These are phyloP conservation scores for Caenorhabditis sinica DNA, from an alignment of 2,888 invertebrate species.

Conservation along the genomic window DNA sequence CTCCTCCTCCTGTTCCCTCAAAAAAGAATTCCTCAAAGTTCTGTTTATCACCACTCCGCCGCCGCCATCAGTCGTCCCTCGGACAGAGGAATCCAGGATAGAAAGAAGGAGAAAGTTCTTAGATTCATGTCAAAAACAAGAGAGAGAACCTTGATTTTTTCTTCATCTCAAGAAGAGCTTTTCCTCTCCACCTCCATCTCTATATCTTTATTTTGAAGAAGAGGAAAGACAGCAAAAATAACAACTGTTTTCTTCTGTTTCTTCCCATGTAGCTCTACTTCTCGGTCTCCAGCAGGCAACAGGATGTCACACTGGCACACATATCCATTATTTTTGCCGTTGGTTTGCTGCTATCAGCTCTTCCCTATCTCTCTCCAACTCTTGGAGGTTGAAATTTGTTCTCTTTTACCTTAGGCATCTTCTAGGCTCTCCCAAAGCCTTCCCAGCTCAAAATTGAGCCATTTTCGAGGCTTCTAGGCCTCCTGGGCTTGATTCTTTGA, in stretches of 20 bases:
- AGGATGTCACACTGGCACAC: not conserved
- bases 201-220: not conserved
- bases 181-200: conserved; percentile 4
- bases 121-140: conserved; percentile 14
- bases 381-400: not conserved
- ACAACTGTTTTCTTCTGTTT: conserved; percentile 36
- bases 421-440: no score
- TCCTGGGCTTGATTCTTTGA: not conserved
- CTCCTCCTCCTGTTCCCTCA: not conserved
- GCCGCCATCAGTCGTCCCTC: conserved; percentile 4
- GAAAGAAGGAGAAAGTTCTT: conserved; percentile 4
- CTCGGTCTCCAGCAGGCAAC: not conserved
- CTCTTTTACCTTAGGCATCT: no score
- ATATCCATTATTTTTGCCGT: conserved; percentile 22
- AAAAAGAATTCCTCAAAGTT: conserved; percentile 6
- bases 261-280: not conserved
- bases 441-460: not conserved
- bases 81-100: not conserved
- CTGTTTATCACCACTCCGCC: conserved; percentile 8
- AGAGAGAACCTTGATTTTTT: not conserved
- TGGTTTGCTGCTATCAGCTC: conserved; percentile 18
- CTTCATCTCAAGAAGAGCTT: not conserved
- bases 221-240: conserved; percentile 16
- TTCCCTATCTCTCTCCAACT: not conserved
- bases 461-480: no score